Conservation (phyloP, 2,888 invertebrate genomes). For the Callyntrura guangdongensis region DNA sequence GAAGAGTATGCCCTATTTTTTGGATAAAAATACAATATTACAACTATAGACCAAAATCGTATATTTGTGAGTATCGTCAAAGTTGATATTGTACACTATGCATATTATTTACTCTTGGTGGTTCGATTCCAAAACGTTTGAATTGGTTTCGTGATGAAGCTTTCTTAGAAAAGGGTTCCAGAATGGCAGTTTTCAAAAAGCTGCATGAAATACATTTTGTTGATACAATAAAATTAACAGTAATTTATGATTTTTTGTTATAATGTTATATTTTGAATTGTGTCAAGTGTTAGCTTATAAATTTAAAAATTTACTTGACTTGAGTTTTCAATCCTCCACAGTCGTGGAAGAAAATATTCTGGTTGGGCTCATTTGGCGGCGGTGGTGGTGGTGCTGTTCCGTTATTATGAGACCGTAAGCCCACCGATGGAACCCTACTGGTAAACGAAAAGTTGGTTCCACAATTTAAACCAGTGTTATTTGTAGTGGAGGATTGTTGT, state of each 20-base stretch:
- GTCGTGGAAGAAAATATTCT: conserved; percentile 1
- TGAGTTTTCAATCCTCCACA: conserved; percentile 73
- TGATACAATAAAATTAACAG: conserved; percentile 1
- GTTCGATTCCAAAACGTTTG: conserved; percentile 21
- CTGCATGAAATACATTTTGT: neutral
- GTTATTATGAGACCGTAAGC: too few relatives aligned
- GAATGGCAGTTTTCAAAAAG: conserved; percentile 36
- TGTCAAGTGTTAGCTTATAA: too few relatives aligned
- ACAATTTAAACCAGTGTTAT: too few relatives aligned
- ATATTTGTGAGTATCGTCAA: too few relatives aligned
- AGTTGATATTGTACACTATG: too few relatives aligned
- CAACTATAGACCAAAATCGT: too few relatives aligned
- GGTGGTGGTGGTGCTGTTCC: conserved; percentile 10
- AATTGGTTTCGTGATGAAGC: neutral
- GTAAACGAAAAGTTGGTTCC: too few relatives aligned
- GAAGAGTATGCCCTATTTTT: conserved; percentile 64
- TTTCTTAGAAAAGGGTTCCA: conserved; percentile 13
- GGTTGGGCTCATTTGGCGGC: neutral
- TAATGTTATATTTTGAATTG: too few relatives aligned
- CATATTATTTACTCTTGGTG: conserved; percentile 16
- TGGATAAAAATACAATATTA: too few relatives aligned
- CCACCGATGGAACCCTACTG: too few relatives aligned
- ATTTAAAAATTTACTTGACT: too few relatives aligned
- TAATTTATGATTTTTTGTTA: neutral
- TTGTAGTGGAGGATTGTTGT: too few relatives aligned